phyloP scores from a whole-genome alignment of 2,888 invertebrate species.

The Cenopis cana region DNA sequence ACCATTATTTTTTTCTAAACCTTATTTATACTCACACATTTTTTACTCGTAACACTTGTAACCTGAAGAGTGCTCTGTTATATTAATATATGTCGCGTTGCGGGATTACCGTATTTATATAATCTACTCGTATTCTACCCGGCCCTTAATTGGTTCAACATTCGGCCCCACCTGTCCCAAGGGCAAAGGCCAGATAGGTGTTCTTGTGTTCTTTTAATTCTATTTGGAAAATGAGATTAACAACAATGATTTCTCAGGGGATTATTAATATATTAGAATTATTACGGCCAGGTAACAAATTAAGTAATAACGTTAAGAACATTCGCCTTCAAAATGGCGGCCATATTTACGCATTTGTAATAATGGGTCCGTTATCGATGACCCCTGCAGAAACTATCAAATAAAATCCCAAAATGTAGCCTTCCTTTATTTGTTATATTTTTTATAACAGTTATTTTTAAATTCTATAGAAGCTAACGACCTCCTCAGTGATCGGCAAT shows the following conservation, averaged over 20 bases:
- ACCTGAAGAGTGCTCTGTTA: background rate
- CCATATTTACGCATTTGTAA: background rate
- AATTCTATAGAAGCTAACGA: no score
- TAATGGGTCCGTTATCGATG: no score
- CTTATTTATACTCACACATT: background rate
- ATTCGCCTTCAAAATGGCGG: background rate
- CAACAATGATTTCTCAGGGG: conserved; percentile 16
- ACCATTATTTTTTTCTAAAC: background rate
- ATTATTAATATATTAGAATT: conserved; percentile 13
- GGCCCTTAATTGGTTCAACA: conserved; percentile 14
- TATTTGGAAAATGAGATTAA: conserved; percentile 24
- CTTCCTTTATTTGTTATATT: no score
- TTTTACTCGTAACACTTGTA: background rate
- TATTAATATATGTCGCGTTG: no score
- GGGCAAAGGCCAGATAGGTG: conserved; percentile 9
- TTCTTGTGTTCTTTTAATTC: conserved; percentile 17
- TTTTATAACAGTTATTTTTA: no score
- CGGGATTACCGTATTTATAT: background rate
- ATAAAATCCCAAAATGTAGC: no score
- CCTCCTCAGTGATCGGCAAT: no score
- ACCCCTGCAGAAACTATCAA: no score
- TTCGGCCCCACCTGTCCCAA: background rate
- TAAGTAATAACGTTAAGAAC: background rate
- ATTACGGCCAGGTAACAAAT: background rate
- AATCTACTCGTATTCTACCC: background rate